phyloP scores from a whole-genome alignment of 2,888 invertebrate species.

The Liposcelis brunnea region DNA sequence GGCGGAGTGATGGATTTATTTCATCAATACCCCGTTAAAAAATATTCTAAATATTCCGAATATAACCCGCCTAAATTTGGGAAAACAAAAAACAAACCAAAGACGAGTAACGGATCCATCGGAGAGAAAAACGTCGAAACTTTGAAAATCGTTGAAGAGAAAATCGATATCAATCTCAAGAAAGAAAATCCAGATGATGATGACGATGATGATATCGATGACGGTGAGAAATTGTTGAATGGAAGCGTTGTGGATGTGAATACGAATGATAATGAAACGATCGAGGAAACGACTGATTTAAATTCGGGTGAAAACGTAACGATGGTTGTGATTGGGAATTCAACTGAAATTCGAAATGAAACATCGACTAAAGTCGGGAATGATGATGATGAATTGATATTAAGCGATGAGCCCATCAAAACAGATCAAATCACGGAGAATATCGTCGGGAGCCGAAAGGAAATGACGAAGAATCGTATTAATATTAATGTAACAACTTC shows the following conservation, averaged over 20 bases:
- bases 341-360: not conserved
- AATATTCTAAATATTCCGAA: constrained; percentile 2
- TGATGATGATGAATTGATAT: too few relatives aligned
- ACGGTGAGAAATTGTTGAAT: too few relatives aligned
- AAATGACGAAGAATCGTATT: too few relatives aligned
- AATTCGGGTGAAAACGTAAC: constrained; percentile 4
- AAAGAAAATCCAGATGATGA: too few relatives aligned
- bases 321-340: constrained; percentile 4
- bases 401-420: too few relatives aligned
- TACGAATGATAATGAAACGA: too few relatives aligned
- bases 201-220: too few relatives aligned
- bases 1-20: not conserved
- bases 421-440: too few relatives aligned
- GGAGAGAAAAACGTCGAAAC: not conserved
- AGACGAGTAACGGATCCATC: not conserved
- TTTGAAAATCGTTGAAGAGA: constrained; percentile 4
- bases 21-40: constrained; percentile 1
- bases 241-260: too few relatives aligned
- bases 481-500: too few relatives aligned
- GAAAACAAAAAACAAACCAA: not conserved
- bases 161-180: not conserved
- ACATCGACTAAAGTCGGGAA: too few relatives aligned
- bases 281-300: constrained; percentile 1
- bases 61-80: not conserved
- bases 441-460: too few relatives aligned